A percentile compares a stretch with the other conserved stretches of the same genome.
phyloP scores from a whole-genome alignment of 2,888 invertebrate species.

The Lysandra bellargus region DNA sequence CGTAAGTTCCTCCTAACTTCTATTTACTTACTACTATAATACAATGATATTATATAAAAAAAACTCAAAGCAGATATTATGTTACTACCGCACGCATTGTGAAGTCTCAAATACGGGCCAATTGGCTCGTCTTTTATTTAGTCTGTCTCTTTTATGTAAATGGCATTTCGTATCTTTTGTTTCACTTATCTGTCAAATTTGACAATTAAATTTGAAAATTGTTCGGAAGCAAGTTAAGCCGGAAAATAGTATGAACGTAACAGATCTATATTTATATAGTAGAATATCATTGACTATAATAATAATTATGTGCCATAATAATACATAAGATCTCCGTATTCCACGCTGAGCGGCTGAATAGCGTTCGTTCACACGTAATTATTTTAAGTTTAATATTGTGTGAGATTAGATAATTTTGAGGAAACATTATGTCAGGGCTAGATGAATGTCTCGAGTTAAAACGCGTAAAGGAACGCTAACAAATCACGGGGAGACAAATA shows the following conservation, averaged over 20 bases:
- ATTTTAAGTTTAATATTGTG: neutral
- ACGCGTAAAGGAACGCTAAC: conserved; percentile 58
- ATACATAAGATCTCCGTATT: neutral
- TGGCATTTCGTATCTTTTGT: too few relatives aligned
- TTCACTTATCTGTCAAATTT: too few relatives aligned
- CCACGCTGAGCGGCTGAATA: neutral
- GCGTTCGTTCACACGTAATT: neutral
- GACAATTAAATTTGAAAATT: too few relatives aligned
- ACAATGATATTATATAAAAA: too few relatives aligned
- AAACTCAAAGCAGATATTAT: too few relatives aligned
- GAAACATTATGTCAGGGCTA: conserved; percentile 38
- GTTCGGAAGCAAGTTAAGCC: too few relatives aligned
- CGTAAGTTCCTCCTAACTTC: neutral
- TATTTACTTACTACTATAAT: neutral
- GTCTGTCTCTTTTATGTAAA: too few relatives aligned
- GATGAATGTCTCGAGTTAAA: conserved; percentile 42
- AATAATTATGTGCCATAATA: neutral
- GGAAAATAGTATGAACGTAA: too few relatives aligned
- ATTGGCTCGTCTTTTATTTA: too few relatives aligned
- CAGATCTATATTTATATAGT: too few relatives aligned
- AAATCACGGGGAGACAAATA: conserved; percentile 69
- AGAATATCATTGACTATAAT: neutral
- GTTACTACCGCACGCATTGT: too few relatives aligned
- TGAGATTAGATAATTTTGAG: conserved; percentile 34
- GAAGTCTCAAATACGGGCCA: too few relatives aligned